Base-by-base conservation (phyloP, 2,113 vertebrate genomes). In the Sus scrofa region DNA sequence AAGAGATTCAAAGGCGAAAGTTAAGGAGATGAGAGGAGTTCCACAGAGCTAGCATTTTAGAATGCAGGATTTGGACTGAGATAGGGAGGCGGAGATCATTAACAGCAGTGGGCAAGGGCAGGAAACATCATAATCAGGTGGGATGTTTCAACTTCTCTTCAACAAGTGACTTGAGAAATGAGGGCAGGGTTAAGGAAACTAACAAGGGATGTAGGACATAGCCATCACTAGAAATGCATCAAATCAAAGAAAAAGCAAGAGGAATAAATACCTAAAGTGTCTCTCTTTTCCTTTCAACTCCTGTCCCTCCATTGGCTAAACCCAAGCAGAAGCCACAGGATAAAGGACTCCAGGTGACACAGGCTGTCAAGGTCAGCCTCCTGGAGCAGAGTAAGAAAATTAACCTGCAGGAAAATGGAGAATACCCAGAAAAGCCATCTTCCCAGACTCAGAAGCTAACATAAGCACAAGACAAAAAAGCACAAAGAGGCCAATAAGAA, bases 321-420 rank as follows among this genome's bases (percentile, higher is more conserved):
- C 34, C 37, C 34, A 95, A 85, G 14, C 11, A 94, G 77, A 96
- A 94, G 16, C 18, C 77, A 77, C 27, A 85, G 44, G 39, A 77
- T 8, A 87, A 70, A 74, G 44, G 27, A 50, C 0, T 16, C 30
- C 73, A 56, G 22, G 54, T 37, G 74, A 44, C 32, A 14, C 2
- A 62, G 9, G 52, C 58, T 52, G 11, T 56, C 22, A 96, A 83
- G 24, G 37, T 89, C 44, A 75, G 79, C 18, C 20, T 96, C 60
- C 44, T 32, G 19, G 10, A 39, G 22, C 81, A 75, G 52, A 83
- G 39, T 12, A 37, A 89, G n/a, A 86, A 63, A 86, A 74, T 3
- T 4, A 75, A 89, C 73, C 71, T 65, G 54, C 22, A 75, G 18
- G 54, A 94, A 89, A 88, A 62, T n/a, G 52, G 22, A 96, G 27